Evolutionary conservation across 2,113 vertebrate species (phyloP), one percentile per base, ranked within the genome.

Genomic region (Psittacula cyanocephala): DNA sequence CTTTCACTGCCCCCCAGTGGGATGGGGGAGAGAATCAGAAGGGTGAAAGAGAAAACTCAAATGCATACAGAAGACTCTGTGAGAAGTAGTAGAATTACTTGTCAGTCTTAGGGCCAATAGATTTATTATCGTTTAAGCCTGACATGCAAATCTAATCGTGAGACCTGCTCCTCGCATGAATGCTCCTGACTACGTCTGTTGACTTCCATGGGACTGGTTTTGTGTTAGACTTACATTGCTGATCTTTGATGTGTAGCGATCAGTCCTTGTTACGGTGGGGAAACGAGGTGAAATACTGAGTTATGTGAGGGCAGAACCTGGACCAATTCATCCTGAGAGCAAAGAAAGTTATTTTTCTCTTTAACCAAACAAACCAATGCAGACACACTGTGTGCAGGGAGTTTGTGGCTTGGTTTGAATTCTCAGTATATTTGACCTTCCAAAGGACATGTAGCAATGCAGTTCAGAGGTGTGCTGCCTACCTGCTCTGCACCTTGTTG

Each of bases 381-480:
- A 70, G 46, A 28, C 18, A 35, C 8, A 2, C 5, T 74, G 10
- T 78, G 80, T 82, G 72, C n/a, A 68, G 41, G 47, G 49, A 64
- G 4, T 80, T 86, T 63, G 31, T 4, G 2, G 23, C 88, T 91
- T 75, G 33, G 28, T 47, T 41, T 85, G 87, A 60, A 74, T 93
- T 86, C 24, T 88, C 59, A 18, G 43, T 65, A 17, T 75, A 76
- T 64, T 65, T 76, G 39, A 88, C 89, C 93, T 93, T 92, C 87
- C 35, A 84, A 93, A 76, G 72, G 81, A 80, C 72, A 43, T 2
- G 6, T 52, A 60, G 31, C 39, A 69, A 75, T 78, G 62, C 33
- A 93, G 64, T 95, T 94, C 68, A 72, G 87, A 95, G 83, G 83
- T 75, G 55, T 59, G 72, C 75, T 85, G 63, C 70, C 65, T 92